Percentiles rank a stretch among this genome's conserved stretches.
phyloP scores from a whole-genome alignment of 37 sponge, comb jelly and placozoan genomes.

The Ephydatia muelleri region DNA sequence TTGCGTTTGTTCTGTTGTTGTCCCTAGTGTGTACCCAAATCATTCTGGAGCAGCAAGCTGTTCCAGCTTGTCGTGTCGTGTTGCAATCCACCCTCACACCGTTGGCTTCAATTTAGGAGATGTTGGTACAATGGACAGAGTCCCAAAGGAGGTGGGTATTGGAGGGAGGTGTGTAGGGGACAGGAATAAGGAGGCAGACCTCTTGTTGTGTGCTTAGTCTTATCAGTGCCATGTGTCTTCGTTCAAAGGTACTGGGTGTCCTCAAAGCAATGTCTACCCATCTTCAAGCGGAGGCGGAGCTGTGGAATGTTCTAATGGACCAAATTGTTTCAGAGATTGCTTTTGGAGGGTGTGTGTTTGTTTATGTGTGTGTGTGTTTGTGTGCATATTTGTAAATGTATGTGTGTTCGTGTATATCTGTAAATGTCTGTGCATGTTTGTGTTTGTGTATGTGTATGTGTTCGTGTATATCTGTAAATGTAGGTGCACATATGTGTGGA shows the following conservation, averaged over 20 bases:
- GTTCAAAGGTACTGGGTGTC: slow-evolving; percentile 18
- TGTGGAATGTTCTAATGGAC: slow-evolving; percentile 2
- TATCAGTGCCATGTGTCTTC: too few species aligned
- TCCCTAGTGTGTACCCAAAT: slow-evolving; percentile 42
- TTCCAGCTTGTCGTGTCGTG: slow-evolving; percentile 39
- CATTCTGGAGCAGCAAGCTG: slow-evolving; percentile 74
- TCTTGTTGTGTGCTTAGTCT: neutral
- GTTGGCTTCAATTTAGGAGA: slow-evolving; percentile 75
- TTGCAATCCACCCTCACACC: slow-evolving; percentile 48
- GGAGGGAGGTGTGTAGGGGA: neutral
- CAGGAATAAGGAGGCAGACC: too few species aligned
- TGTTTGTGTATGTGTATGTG: too few species aligned
- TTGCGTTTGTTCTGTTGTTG: neutral
- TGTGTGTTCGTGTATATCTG: neutral
- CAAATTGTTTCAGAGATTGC: slow-evolving; percentile 10
- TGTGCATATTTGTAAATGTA: neutral
- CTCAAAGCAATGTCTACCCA: slow-evolving; percentile 22
- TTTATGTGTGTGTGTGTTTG: neutral
- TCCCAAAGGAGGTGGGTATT: slow-evolving; percentile 50
- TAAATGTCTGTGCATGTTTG: neutral
- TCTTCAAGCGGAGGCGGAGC: slow-evolving; percentile 15
- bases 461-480: too few species aligned
- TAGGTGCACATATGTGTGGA: too few species aligned
- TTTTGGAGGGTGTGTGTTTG: slow-evolving; percentile 33
- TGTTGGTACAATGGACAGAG: slow-evolving; percentile 30